Evolutionary conservation across 2,888 invertebrate genomes (phyloP).

Genomic region (Lasioglossum vierecki): DNA sequence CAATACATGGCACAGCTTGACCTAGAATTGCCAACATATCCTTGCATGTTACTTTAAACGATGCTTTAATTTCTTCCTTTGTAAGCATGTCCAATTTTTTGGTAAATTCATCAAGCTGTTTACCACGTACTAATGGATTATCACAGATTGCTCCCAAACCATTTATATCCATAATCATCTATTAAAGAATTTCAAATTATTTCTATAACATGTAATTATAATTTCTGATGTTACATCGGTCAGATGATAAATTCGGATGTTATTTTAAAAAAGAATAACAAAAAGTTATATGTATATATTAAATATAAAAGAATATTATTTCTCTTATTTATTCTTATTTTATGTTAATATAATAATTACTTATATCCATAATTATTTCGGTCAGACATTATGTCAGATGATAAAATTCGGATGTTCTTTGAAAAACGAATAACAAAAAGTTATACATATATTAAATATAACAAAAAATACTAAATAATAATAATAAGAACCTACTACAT

Average conservation of each 20-base stretch:
- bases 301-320: neutral
- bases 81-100: conserved; percentile 92
- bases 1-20: conserved; percentile 97
- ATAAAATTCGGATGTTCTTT: too few species aligned
- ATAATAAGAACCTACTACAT: conserved; percentile 5
- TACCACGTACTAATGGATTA: conserved; percentile 91
- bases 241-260: neutral
- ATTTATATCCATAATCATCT: conserved; percentile 98
- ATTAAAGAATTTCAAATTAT: conserved; percentile 57
- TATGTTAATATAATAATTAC: too few species aligned
- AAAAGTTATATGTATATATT: neutral
- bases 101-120: conserved; percentile 93
- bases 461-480: conserved; percentile 4
- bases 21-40: conserved; percentile 94
- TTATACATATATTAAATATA: neutral
- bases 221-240: neutral
- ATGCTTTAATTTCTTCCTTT: conserved; percentile 90
- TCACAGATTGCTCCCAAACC: conserved; percentile 94
- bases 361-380: too few species aligned
- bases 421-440: too few species aligned
- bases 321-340: too few species aligned
- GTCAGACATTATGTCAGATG: too few species aligned
- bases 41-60: conserved; percentile 92
- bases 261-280: neutral
- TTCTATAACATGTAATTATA: neutral